Percentiles rank a stretch among this genome's conserved stretches.
Evolutionary conservation across 2,797 vertebrate genomes (phyloP).

Genomic region (Thripadectes ignobilis): DNA sequence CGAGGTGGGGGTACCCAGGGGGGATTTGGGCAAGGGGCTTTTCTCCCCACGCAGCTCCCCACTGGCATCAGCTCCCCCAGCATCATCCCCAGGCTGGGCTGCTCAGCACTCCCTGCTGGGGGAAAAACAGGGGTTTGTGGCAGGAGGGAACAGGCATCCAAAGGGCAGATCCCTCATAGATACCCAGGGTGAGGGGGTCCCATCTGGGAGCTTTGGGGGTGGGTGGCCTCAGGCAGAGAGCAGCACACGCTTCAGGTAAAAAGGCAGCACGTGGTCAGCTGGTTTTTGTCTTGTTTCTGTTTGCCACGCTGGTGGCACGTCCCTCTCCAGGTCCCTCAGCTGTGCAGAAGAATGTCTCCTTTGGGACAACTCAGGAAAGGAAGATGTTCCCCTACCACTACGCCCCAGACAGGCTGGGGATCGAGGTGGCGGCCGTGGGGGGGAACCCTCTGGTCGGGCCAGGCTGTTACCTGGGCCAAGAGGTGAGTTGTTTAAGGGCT

Average conservation of each 20-base stretch:
- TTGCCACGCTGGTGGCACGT: not conserved
- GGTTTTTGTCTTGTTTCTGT: not conserved
- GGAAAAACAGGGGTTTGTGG: not conserved
- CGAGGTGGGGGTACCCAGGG: rapidly evolving
- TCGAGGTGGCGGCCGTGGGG: conserved; percentile 24
- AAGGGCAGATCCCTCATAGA: not conserved
- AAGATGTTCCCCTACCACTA: conserved; percentile 72
- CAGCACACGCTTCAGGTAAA: not conserved
- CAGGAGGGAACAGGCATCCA: not conserved
- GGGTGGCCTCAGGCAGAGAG: not conserved
- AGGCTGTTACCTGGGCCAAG: conserved; percentile 76
- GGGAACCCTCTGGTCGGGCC: conserved; percentile 72
- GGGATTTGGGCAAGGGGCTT: not conserved
- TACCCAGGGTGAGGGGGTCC: not conserved
- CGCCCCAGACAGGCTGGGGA: conserved; percentile 74
- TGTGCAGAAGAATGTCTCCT: conserved; percentile 25
- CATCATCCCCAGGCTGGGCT: rapidly evolving
- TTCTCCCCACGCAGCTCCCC: not conserved
- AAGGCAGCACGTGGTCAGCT: not conserved
- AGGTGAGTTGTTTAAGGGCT: conserved; percentile 66
- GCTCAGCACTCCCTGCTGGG: not conserved
- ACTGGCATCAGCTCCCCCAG: rapidly evolving
- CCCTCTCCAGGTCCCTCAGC: conserved; percentile 23
- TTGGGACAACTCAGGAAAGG: conserved; percentile 78
- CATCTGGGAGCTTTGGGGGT: not conserved